Percentiles rank a stretch among this genome's conserved stretches.
phyloP scores from a whole-genome alignment of 2,113 vertebrate genomes.

The Tragelaphus strepsiceros region DNA sequence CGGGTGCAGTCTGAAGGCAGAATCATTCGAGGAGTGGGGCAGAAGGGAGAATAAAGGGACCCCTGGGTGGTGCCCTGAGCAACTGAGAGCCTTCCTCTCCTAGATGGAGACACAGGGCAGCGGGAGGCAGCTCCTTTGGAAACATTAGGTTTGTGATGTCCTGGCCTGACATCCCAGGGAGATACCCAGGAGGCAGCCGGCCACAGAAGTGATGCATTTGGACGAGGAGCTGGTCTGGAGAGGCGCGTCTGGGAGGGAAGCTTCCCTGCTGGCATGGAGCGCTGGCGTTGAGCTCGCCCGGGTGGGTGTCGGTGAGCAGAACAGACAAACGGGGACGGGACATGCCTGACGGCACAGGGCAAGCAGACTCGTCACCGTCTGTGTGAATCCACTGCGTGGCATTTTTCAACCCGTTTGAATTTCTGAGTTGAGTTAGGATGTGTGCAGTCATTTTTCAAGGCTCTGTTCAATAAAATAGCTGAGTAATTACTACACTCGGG shows the following conservation, averaged over 20 bases:
- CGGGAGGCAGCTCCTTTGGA: not conserved
- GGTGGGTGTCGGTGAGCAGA: rapidly evolving
- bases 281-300: rapidly evolving
- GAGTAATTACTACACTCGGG: not conserved
- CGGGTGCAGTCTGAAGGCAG: not conserved
- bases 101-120: too few species aligned
- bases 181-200: not conserved
- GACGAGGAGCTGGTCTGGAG: not conserved
- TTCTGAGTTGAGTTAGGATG: not conserved
- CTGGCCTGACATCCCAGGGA: not conserved
- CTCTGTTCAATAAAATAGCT: constrained; percentile 25
- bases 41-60: too few species aligned
- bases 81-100: not conserved
- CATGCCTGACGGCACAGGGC: rapidly evolving
- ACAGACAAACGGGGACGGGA: rapidly evolving
- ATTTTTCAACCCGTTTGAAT: not conserved
- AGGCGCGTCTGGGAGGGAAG: rapidly evolving
- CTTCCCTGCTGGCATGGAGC: not conserved
- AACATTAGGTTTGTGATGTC: not conserved
- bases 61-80: not conserved
- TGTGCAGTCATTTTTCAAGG: not conserved
- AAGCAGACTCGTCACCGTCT: not conserved
- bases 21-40: not conserved
- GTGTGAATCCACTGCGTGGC: not conserved
- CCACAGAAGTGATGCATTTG: not conserved